These are phyloP conservation scores for Marmota monax DNA, from an alignment of 2,113 vertebrate genomes.

Conservation along the genomic window DNA sequence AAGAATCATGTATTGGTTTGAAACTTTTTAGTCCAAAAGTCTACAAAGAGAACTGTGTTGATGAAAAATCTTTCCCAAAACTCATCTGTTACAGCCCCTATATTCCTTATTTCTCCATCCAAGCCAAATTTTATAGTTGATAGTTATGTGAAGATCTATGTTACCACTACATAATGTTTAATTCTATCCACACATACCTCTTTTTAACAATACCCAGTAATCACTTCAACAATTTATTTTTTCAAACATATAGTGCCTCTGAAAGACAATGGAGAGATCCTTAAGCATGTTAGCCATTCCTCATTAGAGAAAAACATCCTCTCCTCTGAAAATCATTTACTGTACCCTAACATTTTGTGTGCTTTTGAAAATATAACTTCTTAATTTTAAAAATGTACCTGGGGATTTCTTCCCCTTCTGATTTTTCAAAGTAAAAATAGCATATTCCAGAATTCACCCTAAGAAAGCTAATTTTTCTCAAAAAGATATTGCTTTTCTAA, in stretches of 20 bases:
- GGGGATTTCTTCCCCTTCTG: conserved; percentile 39
- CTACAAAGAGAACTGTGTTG: no score
- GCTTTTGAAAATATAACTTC: not conserved
- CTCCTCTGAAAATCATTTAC: conserved; percentile 38
- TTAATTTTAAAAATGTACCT: conserved; percentile 63
- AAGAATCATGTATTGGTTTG: no score
- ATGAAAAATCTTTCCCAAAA: no score
- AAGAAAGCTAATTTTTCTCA: conserved; percentile 60
- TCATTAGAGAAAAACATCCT: conserved; percentile 25
- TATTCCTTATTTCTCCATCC: no score
- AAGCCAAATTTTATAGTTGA: no score
- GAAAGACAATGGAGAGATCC: conserved; percentile 60
- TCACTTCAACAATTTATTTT: conserved; percentile 48
- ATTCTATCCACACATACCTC: conserved; percentile 13
- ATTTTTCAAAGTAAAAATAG: conserved; percentile 38
- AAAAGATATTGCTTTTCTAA: conserved; percentile 67
- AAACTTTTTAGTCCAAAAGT: no score
- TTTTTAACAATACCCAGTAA: not conserved
- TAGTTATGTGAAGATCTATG: no score
- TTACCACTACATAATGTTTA: no score
- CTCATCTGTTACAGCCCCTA: no score
- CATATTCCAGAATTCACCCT: conserved; percentile 38
- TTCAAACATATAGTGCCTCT: conserved; percentile 49
- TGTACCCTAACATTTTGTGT: not conserved
- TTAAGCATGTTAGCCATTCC: conserved; percentile 33